Evolutionary conservation across 1,140 invertebrate species (phyloP).

Genomic region (Drosophila busckii): DNA sequence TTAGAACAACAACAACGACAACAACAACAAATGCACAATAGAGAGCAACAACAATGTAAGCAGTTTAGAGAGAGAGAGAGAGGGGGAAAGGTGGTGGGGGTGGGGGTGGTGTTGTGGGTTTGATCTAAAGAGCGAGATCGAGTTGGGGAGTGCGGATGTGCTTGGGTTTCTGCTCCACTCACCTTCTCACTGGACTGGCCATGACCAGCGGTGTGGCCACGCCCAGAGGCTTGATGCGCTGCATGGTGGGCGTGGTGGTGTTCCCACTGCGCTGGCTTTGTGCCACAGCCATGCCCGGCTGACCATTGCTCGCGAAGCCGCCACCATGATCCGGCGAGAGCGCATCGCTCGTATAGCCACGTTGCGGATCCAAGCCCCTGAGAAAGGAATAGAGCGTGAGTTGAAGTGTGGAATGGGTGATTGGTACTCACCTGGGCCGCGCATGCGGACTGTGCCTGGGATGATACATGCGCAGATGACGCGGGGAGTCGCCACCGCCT

Average conservation of each 20-base stretch:
- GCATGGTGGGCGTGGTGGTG: constrained; percentile 86
- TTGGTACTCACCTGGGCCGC: constrained; percentile 81
- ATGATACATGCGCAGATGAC: constrained; percentile 82
- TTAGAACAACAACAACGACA: constrained; percentile 2
- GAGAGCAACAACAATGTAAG: constrained; percentile 1
- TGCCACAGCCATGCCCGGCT: constrained; percentile 55
- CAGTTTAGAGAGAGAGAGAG: not conserved
- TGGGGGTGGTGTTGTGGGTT: not conserved
- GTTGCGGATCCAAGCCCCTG: constrained; percentile 82
- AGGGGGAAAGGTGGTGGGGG: not conserved
- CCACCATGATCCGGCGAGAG: constrained; percentile 81
- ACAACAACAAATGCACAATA: constrained; percentile 2
- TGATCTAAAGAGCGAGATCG: constrained; percentile 4
- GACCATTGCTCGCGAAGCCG: constrained; percentile 40
- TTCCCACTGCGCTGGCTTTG: constrained; percentile 64
- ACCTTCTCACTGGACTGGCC: constrained; percentile 91
- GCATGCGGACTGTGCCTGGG: constrained; percentile 88
- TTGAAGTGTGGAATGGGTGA: not conserved
- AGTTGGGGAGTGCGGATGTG: not conserved
- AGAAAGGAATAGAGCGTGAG: not conserved
- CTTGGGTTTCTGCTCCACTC: too few species aligned
- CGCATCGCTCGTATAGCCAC: constrained; percentile 86
- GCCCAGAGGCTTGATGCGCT: constrained; percentile 92
- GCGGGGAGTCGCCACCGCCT: constrained; percentile 82
- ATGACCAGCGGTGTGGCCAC: constrained; percentile 92